Evolutionary conservation across 2,888 invertebrate genomes (phyloP), one percentile per base, ranked within the genome.

Genomic region (Melanchra persicariae): DNA sequence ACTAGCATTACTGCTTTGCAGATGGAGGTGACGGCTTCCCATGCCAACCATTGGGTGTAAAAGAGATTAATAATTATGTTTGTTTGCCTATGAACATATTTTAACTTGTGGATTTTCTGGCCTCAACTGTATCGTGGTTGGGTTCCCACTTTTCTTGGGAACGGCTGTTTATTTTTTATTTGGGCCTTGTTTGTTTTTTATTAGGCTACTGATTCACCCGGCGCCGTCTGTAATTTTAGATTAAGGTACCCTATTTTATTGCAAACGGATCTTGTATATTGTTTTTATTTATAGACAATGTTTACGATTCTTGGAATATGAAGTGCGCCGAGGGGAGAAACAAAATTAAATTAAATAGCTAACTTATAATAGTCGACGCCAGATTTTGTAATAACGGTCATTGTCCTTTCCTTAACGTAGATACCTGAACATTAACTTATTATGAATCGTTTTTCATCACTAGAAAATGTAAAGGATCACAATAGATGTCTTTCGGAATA

Each of bases 161-260:
- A 24, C 24, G 67, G 47, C 24, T 83, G 75, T 81, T 83, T 82
- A 77, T 79, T 80, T 79, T 82, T 74, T 83, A 74, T 83, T 80
- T 68, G 52, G 57, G 52, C 51, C 61, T 69, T 83, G 81, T 83
- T 81, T 80, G 73, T 78, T 55, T 83, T 83, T 83, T 83, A 83
- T 83, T 83, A 83, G 58, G 77, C 61, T 81, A 75, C 73, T 83
- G 81, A 83, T 81, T 81, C 70, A 83, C 81, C 49, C 64, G 72
- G 60, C 55, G 54, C 77, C 58, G 67, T 43, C 67, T 72, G 76
- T 71, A 76, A 81, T 81, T 81, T 83, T 72, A 74, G 71, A 83
- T 83, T 71, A 83, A 72, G 70, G 69, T 61, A 40, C 22, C 63
- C 55, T 66, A 40, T 79, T 78, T 83, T 76, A 68, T 78, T 69